A percentile compares a stretch with the other conserved stretches of the same genome.
Conservation (phyloP, 2,888 invertebrate genomes). For the Isoperla grammatica region DNA sequence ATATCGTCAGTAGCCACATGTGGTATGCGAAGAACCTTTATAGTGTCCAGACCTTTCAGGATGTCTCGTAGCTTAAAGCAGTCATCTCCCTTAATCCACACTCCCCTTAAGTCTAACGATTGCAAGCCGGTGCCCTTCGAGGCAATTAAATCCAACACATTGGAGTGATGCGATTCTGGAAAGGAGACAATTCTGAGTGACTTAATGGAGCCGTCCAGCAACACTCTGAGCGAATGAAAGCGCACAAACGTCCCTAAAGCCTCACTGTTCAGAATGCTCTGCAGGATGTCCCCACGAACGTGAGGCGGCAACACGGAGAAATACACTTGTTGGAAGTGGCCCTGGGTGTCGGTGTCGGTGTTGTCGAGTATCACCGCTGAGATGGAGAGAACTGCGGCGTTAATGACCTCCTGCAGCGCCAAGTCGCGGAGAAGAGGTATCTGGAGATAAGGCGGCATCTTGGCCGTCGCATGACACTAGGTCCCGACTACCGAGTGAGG, state of each 20-base stretch:
- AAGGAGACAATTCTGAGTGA: conserved; percentile 62
- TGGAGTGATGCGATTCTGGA: conserved; percentile 64
- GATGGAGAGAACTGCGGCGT: neutral
- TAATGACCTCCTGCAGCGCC: neutral
- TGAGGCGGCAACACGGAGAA: too few species aligned
- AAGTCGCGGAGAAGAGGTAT: neutral
- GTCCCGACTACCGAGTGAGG: too few species aligned
- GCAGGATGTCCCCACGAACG: conserved; percentile 53
- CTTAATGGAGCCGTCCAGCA: conserved; percentile 60
- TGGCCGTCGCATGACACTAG: too few species aligned
- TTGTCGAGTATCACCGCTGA: neutral
- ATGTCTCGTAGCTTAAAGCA: conserved; percentile 56
- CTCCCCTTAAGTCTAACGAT: conserved; percentile 61
- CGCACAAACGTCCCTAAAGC: conserved; percentile 62
- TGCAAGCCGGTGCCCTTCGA: conserved; percentile 59
- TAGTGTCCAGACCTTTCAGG: conserved; percentile 53
- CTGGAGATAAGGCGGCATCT: too few species aligned
- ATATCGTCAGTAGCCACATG: conserved; percentile 65
- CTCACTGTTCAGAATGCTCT: conserved; percentile 58
- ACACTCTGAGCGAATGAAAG: conserved; percentile 58
- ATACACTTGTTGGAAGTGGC: neutral
- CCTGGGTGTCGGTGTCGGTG: neutral
- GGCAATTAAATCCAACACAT: conserved; percentile 59
- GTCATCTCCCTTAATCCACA: conserved; percentile 62
- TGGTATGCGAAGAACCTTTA: conserved; percentile 60